phyloP scores from a whole-genome alignment of 2,113 vertebrate genomes.

The Fukomys damarensis region DNA sequence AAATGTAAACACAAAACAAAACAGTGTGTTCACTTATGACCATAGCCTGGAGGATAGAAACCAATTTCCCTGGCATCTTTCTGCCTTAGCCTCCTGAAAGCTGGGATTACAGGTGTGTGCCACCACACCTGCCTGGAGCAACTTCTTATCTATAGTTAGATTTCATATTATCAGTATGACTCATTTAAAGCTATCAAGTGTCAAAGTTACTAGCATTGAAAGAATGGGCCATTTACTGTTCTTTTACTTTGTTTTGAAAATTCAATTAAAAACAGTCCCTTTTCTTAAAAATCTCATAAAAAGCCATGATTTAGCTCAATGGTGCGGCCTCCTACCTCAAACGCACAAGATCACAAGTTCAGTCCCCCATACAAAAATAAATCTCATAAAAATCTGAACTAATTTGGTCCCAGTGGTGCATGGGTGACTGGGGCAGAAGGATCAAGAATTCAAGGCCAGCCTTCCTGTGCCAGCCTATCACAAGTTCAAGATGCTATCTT shows the following conservation, averaged over 20 bases:
- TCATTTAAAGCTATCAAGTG: background rate
- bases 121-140: background rate
- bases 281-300: constrained; percentile 17
- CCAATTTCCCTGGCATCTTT: background rate
- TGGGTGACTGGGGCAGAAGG: background rate
- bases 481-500: background rate
- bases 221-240: background rate
- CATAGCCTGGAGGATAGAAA: constrained; percentile 6
- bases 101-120: background rate
- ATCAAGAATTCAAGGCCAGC: background rate
- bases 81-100: background rate
- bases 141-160: background rate
- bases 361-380: too few species aligned
- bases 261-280: constrained; percentile 30
- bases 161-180: constrained; percentile 21
- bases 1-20: constrained; percentile 40
- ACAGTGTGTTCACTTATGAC: constrained; percentile 44
- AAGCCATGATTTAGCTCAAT: too few species aligned
- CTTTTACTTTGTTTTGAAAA: constrained; percentile 47
- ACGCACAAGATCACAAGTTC: too few species aligned
- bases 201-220: constrained; percentile 14
- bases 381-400: constrained; percentile 3
- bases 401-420: background rate
- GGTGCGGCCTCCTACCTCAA: too few species aligned
- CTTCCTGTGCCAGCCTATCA: background rate